Conservation (phyloP, 2,797 vertebrate species). For the Tarsius wallacei region DNA sequence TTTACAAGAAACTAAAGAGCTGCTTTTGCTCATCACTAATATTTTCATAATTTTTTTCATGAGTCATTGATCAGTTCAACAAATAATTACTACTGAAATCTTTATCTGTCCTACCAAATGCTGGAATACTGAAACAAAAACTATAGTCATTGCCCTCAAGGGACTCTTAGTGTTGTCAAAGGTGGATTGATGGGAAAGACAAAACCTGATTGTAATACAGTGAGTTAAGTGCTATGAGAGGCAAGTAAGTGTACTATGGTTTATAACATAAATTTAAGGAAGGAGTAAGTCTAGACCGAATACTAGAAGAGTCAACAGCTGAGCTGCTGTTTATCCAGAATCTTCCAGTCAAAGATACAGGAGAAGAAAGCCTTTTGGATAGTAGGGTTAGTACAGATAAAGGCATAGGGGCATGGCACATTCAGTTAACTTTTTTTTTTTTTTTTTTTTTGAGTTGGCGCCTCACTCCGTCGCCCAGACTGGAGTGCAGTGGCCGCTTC, state of each 20-base stretch:
- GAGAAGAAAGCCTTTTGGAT: not conserved
- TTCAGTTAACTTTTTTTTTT: not conserved
- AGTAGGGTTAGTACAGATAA: not conserved
- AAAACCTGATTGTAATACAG: constrained; percentile 14
- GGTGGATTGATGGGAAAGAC: not conserved
- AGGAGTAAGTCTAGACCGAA: not conserved
- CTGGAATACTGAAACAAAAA: constrained; percentile 11
- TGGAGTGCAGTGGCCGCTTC: too few species aligned
- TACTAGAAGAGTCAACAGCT: constrained; percentile 16
- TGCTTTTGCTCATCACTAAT: constrained; percentile 38
- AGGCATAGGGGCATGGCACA: not conserved
- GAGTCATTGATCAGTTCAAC: not conserved
- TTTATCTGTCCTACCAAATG: constrained; percentile 41
- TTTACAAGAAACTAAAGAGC: constrained; percentile 20
- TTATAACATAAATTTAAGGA: constrained; percentile 52
- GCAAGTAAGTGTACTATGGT: not conserved
- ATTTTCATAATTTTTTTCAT: constrained; percentile 44
- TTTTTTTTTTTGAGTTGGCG: too few species aligned
- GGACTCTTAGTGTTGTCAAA: not conserved
- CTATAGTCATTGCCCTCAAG: constrained; percentile 21
- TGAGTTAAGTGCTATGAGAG: constrained; percentile 1
- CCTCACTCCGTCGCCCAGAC: too few species aligned
- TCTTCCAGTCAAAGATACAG: constrained; percentile 23
- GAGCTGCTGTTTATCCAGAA: not conserved
- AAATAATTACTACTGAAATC: constrained; percentile 28